phyloP scores from a whole-genome alignment of 2,113 vertebrate genomes.

The Caranx ignobilis region DNA sequence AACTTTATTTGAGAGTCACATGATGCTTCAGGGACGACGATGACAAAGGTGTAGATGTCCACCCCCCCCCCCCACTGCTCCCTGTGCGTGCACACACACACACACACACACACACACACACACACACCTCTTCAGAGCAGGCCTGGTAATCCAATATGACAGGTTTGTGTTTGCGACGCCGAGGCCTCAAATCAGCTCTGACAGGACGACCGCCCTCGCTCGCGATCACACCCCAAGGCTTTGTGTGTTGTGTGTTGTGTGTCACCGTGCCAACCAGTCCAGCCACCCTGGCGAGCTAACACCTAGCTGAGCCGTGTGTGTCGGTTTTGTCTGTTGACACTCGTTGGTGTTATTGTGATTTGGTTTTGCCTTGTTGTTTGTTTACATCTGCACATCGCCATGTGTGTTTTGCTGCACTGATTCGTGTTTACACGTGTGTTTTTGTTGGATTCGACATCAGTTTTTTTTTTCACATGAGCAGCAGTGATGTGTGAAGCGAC shows the following conservation, averaged over 20 bases:
- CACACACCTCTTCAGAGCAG: slow-evolving; percentile 36
- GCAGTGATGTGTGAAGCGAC: no score
- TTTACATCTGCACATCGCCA: background rate
- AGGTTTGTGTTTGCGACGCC: slow-evolving; percentile 55
- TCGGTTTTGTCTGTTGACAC: slow-evolving; percentile 9
- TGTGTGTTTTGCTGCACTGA: background rate
- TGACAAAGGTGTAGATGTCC: slow-evolving; percentile 36
- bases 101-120: slow-evolving; percentile 29
- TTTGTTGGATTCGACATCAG: no score
- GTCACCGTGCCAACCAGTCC: slow-evolving; percentile 34
- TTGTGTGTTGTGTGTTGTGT: slow-evolving; percentile 34
- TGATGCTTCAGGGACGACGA: slow-evolving; percentile 37
- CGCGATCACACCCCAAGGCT: slow-evolving; percentile 58
- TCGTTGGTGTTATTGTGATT: background rate
- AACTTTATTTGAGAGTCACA: slow-evolving; percentile 50
- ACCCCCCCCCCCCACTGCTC: no score
- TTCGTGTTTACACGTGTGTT: no score
- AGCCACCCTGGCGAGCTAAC: slow-evolving; percentile 30
- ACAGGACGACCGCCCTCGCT: slow-evolving; percentile 68
- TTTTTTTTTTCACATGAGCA: no score
- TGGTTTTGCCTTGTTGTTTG: background rate
- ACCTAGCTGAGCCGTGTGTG: slow-evolving; percentile 32
- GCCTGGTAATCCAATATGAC: slow-evolving; percentile 74
- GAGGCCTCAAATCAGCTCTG: slow-evolving; percentile 71
- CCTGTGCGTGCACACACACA: no score